Conservation (phyloP, 2,113 vertebrate genomes). For the Phylloscopus trochilus region DNA sequence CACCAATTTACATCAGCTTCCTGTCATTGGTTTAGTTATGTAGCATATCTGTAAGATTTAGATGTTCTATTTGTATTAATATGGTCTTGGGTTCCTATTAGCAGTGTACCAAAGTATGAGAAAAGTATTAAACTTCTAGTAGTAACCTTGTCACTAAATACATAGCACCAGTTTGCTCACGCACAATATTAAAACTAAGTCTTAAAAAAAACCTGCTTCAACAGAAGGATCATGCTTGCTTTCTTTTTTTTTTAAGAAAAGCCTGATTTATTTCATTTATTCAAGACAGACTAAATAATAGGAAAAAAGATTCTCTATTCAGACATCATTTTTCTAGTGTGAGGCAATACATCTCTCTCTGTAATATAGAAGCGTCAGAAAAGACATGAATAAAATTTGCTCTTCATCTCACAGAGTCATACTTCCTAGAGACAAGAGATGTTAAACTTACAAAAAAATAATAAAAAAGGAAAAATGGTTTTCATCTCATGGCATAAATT, state of each 20-base stretch:
- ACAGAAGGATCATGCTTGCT: background rate
- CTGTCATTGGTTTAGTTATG: background rate
- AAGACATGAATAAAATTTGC: slow-evolving; percentile 15
- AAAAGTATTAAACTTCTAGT: background rate
- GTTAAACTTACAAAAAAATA: background rate
- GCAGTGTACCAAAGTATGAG: background rate
- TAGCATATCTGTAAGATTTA: background rate
- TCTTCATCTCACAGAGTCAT: background rate
- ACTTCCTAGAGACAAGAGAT: background rate
- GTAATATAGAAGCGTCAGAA: background rate
- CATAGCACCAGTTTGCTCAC: background rate
- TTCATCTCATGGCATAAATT: slow-evolving; percentile 20
- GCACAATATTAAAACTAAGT: background rate
- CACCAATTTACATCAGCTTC: background rate
- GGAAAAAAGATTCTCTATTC: background rate
- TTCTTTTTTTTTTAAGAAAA: background rate
- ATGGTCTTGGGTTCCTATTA: background rate
- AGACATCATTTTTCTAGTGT: background rate
- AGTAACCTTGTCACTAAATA: background rate
- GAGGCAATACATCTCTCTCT: background rate
- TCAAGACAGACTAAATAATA: background rate
- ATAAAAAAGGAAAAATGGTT: background rate
- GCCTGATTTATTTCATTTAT: background rate
- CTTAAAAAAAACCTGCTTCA: background rate
- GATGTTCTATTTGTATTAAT: background rate